These are phyloP conservation scores for Pteropus alecto DNA, from an alignment of 2,113 vertebrate genomes.

Conservation along the genomic window DNA sequence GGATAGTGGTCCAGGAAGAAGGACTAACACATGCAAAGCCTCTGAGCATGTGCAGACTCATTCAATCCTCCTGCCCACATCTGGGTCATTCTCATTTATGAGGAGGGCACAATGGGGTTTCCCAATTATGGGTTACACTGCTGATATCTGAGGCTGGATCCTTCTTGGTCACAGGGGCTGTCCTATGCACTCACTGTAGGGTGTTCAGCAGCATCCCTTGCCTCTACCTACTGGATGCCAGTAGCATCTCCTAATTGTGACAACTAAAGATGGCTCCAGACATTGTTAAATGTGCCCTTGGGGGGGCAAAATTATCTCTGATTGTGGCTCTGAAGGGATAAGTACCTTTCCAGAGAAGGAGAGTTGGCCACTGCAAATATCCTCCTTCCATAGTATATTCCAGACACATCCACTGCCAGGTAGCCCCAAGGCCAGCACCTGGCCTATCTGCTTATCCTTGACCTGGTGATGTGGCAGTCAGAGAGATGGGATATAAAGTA, in stretches of 20 bases:
- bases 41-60: background rate
- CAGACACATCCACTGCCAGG: background rate
- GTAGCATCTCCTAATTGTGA: background rate
- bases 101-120: background rate
- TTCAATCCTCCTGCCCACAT: background rate
- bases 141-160: rapidly evolving
- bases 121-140: rapidly evolving
- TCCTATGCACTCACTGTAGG: background rate
- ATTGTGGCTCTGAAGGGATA: background rate
- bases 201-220: background rate
- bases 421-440: background rate
- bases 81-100: rapidly evolving
- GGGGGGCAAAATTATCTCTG: background rate
- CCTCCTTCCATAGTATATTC: background rate
- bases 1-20: too few species aligned
- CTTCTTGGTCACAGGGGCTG: rapidly evolving
- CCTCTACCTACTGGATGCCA: background rate
- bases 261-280: background rate
- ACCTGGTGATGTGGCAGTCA: background rate
- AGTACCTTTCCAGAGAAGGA: background rate
- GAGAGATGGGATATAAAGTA: background rate
- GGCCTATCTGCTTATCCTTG: background rate
- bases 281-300: background rate
- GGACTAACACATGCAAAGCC: background rate
- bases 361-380: background rate